Percentiles rank a stretch among this genome's conserved stretches.
These are phyloP conservation scores for Xanthostigma xanthostigma DNA, from an alignment of 2,888 invertebrate species.

Conservation along the genomic window DNA sequence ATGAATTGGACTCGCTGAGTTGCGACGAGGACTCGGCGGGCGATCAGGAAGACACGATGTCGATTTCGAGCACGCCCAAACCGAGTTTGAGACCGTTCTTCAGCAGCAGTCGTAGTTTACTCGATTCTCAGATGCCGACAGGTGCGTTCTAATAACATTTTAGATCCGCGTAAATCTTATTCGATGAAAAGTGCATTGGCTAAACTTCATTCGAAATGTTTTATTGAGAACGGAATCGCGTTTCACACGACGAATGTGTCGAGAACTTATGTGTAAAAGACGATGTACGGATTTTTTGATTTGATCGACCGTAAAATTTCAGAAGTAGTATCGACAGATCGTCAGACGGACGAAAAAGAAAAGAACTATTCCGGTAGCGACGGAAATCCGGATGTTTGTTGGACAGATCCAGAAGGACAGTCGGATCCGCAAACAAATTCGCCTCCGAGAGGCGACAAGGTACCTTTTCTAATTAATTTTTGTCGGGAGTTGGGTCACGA, in stretches of 20 bases:
- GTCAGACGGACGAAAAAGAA: constrained; percentile 20
- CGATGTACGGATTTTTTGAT: no score
- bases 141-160: constrained; percentile 4
- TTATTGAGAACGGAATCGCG: constrained; percentile 6
- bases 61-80: constrained; percentile 93
- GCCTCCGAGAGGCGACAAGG: constrained; percentile 35
- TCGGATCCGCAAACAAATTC: constrained; percentile 43
- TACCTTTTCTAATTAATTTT: background rate
- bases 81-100: constrained; percentile 92
- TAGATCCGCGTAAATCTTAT: background rate
- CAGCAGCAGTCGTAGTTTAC: constrained; percentile 72
- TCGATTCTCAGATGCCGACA: constrained; percentile 24
- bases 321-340: constrained; percentile 15
- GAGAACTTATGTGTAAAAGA: constrained; percentile 1
- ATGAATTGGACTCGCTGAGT: constrained; percentile 90
- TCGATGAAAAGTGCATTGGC: constrained; percentile 4
- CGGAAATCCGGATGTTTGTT: constrained; percentile 32
- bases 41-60: constrained; percentile 89
- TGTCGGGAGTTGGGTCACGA: no score
- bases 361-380: constrained; percentile 37
- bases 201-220: constrained; percentile 6
- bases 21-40: constrained; percentile 81
- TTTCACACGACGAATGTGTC: no score
- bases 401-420: constrained; percentile 54
- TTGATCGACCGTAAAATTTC: background rate